These are phyloP conservation scores for Erynnis tages DNA, from an alignment of 2,888 invertebrate species.

Conservation along the genomic window DNA sequence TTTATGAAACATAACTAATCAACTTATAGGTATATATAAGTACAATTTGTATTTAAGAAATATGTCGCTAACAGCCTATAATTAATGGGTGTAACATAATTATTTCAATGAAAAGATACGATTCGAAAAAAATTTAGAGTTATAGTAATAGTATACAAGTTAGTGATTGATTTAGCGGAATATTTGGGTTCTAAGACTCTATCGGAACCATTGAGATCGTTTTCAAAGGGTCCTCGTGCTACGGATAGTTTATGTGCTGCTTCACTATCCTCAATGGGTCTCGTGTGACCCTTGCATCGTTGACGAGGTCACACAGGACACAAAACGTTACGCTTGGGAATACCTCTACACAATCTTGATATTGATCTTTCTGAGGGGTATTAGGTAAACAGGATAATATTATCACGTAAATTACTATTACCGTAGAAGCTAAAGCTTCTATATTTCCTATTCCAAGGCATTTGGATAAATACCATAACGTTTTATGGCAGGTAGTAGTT, in stretches of 20 bases:
- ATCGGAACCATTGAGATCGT: constrained; percentile 9
- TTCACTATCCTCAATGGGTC: constrained; percentile 7
- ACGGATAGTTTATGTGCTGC: constrained; percentile 15
- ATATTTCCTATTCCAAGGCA: no score
- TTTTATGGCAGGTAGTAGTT: no score
- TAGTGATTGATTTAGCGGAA: constrained; percentile 15
- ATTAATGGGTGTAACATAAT: no score
- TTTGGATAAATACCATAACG: no score
- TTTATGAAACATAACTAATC: no score
- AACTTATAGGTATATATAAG: no score
- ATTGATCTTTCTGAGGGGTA: neutral
- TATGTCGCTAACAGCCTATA: no score
- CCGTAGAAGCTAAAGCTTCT: no score
- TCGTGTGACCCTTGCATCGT: constrained; percentile 5
- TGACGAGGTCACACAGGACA: neutral
- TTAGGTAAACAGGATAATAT: neutral
- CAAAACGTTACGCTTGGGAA: neutral
- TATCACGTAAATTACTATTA: no score
- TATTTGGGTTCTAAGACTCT: constrained; percentile 19
- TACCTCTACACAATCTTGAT: neutral
- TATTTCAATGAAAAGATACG: no score
- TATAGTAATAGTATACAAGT: neutral
- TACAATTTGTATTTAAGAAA: no score
- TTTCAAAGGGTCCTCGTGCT: constrained; percentile 11
- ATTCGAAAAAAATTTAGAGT: no score